phyloP scores from a whole-genome alignment of 2,888 invertebrate genomes.

The Brachylomia viminalis region DNA sequence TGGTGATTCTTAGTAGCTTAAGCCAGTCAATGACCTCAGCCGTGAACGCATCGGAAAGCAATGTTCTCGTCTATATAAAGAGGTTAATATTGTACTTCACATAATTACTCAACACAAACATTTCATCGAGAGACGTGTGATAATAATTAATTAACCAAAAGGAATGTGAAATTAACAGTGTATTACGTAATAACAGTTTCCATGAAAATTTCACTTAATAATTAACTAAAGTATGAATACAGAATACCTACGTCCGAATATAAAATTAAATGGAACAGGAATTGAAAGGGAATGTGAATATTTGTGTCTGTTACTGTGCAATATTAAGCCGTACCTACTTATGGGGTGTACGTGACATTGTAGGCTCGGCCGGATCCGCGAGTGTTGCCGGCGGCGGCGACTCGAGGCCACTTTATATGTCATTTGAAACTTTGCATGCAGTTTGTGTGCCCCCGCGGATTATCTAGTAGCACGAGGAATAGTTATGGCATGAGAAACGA shows the following conservation, averaged over 20 bases:
- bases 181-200: conserved; percentile 20
- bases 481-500: background rate
- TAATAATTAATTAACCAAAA: conserved; percentile 44
- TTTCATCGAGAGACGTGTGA: conserved; percentile 24
- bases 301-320: conserved; percentile 17
- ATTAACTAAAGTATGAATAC: conserved; percentile 28
- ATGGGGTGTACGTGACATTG: conserved; percentile 21
- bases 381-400: conserved; percentile 30
- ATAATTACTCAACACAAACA: conserved; percentile 36
- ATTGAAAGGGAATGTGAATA: conserved; percentile 33
- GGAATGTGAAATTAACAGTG: conserved; percentile 33
- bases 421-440: conserved; percentile 32
- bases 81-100: conserved; percentile 9
- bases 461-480: background rate
- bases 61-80: conserved; percentile 1
- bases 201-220: conserved; percentile 34
- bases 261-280: conserved; percentile 33
- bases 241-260: conserved; percentile 4
- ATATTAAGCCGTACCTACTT: conserved; percentile 35
- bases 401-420: conserved; percentile 28
- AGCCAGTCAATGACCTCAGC: conserved; percentile 1
- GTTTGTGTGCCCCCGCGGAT: background rate
- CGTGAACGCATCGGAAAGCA: background rate
- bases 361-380: conserved; percentile 32
- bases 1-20: background rate